These are phyloP conservation scores for Corynorhinus townsendii DNA, from an alignment of 2,113 vertebrate species.

Conservation along the genomic window DNA sequence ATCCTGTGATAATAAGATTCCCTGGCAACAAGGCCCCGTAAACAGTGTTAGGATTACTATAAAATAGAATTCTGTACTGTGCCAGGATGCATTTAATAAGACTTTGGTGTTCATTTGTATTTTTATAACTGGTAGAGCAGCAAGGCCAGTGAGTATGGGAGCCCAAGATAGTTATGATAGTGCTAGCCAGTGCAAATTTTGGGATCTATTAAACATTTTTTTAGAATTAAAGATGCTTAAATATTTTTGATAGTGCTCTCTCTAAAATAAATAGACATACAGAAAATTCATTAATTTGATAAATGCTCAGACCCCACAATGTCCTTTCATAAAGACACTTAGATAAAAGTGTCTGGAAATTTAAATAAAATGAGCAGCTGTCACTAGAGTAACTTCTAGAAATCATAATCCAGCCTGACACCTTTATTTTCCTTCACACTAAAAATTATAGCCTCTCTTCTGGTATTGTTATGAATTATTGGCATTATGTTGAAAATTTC, in stretches of 20 bases:
- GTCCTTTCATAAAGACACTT: background rate
- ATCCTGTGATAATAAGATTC: background rate
- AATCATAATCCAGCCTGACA: background rate
- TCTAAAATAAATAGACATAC: slow-evolving; percentile 34
- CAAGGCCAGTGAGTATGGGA: background rate
- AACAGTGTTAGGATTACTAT: background rate
- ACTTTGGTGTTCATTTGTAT: background rate
- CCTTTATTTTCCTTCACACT: slow-evolving; percentile 3
- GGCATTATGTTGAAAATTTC: background rate
- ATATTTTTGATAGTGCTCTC: slow-evolving; percentile 49
- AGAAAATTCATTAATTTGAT: slow-evolving; percentile 28
- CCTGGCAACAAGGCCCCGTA: background rate
- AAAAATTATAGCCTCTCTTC: background rate
- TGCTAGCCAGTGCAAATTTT: background rate
- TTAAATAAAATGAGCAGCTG: slow-evolving; percentile 8
- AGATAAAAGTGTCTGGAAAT: background rate
- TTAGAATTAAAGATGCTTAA: slow-evolving; percentile 40
- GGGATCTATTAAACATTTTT: background rate
- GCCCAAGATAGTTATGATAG: background rate
- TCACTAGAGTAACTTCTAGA: background rate
- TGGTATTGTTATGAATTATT: background rate
- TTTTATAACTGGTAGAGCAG: background rate
- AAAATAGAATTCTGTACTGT: background rate
- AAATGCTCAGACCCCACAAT: background rate
- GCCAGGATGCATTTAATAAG: background rate